Evolutionary conservation across 2,797 vertebrate species (phyloP).

Genomic region (Schizothorax lantsangensis): DNA sequence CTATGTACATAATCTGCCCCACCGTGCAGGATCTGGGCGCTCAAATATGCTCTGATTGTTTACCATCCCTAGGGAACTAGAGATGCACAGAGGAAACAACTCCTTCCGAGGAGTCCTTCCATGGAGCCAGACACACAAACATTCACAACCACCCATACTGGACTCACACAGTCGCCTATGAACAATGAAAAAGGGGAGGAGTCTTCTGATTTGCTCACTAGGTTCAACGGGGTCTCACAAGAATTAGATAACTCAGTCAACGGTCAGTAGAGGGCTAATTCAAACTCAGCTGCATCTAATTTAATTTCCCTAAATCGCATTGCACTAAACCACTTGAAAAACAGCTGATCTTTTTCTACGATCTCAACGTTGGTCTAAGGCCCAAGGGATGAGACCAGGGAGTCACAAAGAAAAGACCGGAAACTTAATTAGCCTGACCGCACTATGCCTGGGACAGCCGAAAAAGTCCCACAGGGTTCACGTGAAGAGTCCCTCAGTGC

Average conservation of each 20-base stretch:
- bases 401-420: constrained; percentile 37
- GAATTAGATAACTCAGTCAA: constrained; percentile 32
- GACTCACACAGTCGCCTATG: background rate
- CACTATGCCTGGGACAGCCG: constrained; percentile 42
- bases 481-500: constrained; percentile 55
- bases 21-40: constrained; percentile 7
- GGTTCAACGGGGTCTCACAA: constrained; percentile 1
- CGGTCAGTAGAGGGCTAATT: background rate
- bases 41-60: constrained; percentile 41
- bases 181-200: constrained; percentile 32
- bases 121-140: constrained; percentile 24
- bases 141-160: background rate
- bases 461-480: constrained; percentile 51
- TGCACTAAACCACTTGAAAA: constrained; percentile 33
- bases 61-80: constrained; percentile 13
- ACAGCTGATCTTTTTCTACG: constrained; percentile 36
- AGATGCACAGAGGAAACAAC: background rate
- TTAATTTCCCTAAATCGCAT: constrained; percentile 20
- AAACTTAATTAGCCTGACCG: constrained; percentile 60
- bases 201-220: constrained; percentile 14
- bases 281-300: constrained; percentile 30
- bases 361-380: constrained; percentile 18
- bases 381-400: constrained; percentile 46
- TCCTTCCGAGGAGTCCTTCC: background rate
- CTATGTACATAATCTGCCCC: constrained; percentile 35